Evolutionary conservation across 1,140 invertebrate genomes (phyloP).

Genomic region (Apis dorsata): DNA sequence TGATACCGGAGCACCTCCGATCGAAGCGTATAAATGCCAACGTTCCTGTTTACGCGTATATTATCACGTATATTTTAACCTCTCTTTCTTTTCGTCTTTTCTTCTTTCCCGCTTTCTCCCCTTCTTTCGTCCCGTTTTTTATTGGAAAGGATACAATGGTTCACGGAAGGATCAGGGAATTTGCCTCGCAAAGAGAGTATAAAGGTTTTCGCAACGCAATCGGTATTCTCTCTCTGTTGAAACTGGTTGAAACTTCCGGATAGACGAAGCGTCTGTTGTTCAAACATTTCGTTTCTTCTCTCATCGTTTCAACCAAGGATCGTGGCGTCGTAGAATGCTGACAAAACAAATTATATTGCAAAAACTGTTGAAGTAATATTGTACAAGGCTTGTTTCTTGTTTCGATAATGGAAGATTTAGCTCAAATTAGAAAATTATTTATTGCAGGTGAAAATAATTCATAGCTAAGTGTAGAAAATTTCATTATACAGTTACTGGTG

Average conservation of each 20-base stretch:
- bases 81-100: background rate
- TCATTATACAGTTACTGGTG: background rate
- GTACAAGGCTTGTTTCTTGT: no score
- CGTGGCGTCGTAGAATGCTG: background rate
- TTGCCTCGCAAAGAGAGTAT: background rate
- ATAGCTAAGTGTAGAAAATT: background rate
- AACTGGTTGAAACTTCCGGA: conserved; percentile 10
- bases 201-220: no score
- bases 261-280: background rate
- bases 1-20: conserved; percentile 64
- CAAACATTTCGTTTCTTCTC: conserved; percentile 10
- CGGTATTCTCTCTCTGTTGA: background rate
- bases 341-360: background rate
- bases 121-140: no score
- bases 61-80: background rate
- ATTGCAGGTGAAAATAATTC: background rate
- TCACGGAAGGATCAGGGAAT: background rate
- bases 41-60: conserved; percentile 29
- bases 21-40: conserved; percentile 30
- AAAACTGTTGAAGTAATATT: background rate
- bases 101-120: background rate
- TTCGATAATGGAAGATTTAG: background rate
- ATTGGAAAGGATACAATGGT: background rate
- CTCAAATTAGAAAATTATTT: background rate
- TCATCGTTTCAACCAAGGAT: background rate